phyloP scores from a whole-genome alignment of 1,140 invertebrate species.

The Brachionus rotundiformis region DNA sequence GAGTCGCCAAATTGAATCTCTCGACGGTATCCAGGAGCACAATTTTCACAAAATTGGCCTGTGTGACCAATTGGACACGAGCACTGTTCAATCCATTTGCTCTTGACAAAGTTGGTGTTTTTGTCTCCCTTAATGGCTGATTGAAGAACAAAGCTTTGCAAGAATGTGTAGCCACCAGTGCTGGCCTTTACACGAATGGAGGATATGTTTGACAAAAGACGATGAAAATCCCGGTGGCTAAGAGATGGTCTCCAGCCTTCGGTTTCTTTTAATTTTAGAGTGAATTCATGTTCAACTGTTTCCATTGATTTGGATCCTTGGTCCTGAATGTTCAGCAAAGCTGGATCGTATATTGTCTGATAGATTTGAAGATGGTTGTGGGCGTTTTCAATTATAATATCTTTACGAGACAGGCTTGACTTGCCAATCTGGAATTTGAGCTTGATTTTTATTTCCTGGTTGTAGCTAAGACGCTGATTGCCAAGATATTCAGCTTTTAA shows the following conservation, averaged over 20 bases:
- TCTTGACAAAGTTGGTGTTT: constrained; percentile 58
- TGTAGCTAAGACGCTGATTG: constrained; percentile 89
- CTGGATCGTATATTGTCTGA: constrained; percentile 21
- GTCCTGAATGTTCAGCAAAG: background rate
- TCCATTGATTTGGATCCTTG: background rate
- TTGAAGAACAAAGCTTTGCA: constrained; percentile 9
- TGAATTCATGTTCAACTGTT: constrained; percentile 25
- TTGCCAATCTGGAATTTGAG: constrained; percentile 62
- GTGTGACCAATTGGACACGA: constrained; percentile 84
- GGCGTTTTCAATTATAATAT: constrained; percentile 30
- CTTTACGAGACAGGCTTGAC: constrained; percentile 8
- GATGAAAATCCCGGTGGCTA: background rate
- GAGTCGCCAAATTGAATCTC: constrained; percentile 84
- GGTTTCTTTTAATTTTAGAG: constrained; percentile 21
- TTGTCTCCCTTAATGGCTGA: background rate
- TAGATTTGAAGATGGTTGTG: constrained; percentile 44
- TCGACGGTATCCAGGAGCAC: constrained; percentile 86
- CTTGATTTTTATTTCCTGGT: constrained; percentile 85
- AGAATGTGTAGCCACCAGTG: constrained; percentile 27
- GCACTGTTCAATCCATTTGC: constrained; percentile 91
- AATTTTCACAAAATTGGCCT: constrained; percentile 94
- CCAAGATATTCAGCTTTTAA: constrained; percentile 77
- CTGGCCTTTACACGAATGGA: constrained; percentile 23
- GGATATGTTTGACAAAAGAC: constrained; percentile 42
- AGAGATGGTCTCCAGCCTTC: constrained; percentile 36